These are phyloP conservation scores for Rosalia funebris DNA, from an alignment of 2,888 invertebrate species.

Conservation along the genomic window DNA sequence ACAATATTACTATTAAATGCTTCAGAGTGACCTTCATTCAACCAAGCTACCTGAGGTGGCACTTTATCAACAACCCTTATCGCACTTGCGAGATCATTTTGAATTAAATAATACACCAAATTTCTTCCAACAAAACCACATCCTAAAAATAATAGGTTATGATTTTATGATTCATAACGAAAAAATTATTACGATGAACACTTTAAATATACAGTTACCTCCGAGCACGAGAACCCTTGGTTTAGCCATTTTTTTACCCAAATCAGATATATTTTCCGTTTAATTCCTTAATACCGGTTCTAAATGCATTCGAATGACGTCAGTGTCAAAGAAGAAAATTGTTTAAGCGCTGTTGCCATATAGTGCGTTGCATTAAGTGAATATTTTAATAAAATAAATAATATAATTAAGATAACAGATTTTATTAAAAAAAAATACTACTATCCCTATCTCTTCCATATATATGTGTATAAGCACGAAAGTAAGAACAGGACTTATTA, in stretches of 20 bases:
- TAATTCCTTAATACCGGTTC: slow-evolving; percentile 19
- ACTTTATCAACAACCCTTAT: slow-evolving; percentile 91
- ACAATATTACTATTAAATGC: slow-evolving; percentile 78
- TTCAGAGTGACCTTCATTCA: slow-evolving; percentile 78
- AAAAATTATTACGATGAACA: background rate
- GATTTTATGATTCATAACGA: background rate
- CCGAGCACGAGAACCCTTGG: slow-evolving; percentile 47
- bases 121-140: slow-evolving; percentile 95
- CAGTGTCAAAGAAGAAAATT: slow-evolving; percentile 6
- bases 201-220: slow-evolving; percentile 33
- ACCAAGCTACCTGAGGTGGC: slow-evolving; percentile 91
- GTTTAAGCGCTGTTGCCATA: no score
- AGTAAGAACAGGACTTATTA: no score
- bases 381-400: no score
- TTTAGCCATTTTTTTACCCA: slow-evolving; percentile 50
- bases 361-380: no score
- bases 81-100: slow-evolving; percentile 78
- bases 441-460: no score
- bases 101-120: slow-evolving; percentile 82
- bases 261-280: slow-evolving; percentile 17
- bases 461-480: no score
- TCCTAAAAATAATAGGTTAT: slow-evolving; percentile 67
- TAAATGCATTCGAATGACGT: slow-evolving; percentile 26
- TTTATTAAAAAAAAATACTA: no score
- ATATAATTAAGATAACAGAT: no score